Evolutionary conservation across 2,113 vertebrate genomes (phyloP), one percentile per base, ranked within the genome.

Genomic region (Prunella fulvescens): DNA sequence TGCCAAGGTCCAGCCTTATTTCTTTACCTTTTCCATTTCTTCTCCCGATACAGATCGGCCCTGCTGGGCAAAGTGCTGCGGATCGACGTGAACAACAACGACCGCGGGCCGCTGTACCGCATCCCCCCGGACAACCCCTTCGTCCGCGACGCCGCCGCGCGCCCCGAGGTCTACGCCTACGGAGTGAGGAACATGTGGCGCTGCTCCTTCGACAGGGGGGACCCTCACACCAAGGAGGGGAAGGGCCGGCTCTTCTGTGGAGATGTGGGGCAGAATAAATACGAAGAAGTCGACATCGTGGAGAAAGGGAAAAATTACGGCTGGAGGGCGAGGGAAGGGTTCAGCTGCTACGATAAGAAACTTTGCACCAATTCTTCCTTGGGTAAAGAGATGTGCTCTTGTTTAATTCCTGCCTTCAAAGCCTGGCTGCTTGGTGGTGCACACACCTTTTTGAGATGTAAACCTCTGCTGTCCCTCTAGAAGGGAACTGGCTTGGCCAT

Each of bases 121-220:
- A 98, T 99, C 84, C 99, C 99, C 16, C 95, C 97, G 0, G 99
- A 99, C 96, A 99, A 99, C 95, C 99, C 99, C 0, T 99, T 99
- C 39, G 42, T 98, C 33, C 48, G 92, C 1, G 98, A 99, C 50
- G 96, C 88, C 0, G 56, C 77, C 1, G 98, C 99, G 13, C 98
- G 99, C 6, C 99, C 99, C 0, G 99, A 99, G 88, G 89, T 99
- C 83, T 99, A 97, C 23, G 99, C 99, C 0, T 99, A 99, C 0
- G 99, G 99, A 3, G 99, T 99, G 44, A 98, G 99, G 29, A 99
- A 99, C 89, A 99, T 99, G 99, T 99, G 99, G 99, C 98, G 99
- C 82, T 99, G 99, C 96, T 99, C 99, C 1, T 99, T 99, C 42
- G 99, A 99, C 73, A 97, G 98, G 35, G 99, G 99, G 0, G 99